These are phyloP conservation scores for Lithobates pipiens DNA, from an alignment of 2,797 vertebrate genomes.

Conservation along the genomic window DNA sequence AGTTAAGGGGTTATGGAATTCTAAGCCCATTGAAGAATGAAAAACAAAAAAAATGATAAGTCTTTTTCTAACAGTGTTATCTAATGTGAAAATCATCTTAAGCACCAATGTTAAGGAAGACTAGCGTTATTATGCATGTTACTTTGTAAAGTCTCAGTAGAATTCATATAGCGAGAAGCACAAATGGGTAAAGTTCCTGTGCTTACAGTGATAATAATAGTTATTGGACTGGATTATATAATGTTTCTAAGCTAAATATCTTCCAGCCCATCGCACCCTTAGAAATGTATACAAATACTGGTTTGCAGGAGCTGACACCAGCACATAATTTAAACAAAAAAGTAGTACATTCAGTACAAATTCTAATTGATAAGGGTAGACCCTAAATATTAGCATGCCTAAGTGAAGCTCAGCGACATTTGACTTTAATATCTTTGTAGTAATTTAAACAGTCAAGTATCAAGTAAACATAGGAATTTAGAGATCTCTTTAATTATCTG, in stretches of 20 bases:
- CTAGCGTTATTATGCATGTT: too few species aligned
- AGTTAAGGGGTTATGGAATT: too few species aligned
- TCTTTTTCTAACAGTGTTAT: background rate
- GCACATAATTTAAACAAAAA: constrained; percentile 3
- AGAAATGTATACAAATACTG: background rate
- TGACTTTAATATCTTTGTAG: constrained; percentile 52
- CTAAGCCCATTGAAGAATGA: too few species aligned
- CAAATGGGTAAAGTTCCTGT: background rate
- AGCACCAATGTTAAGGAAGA: too few species aligned
- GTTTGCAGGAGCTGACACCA: constrained; percentile 8
- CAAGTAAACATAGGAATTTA: constrained; percentile 48
- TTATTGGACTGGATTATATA: constrained; percentile 36
- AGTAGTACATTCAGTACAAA: constrained; percentile 2
- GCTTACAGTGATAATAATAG: constrained; percentile 34
- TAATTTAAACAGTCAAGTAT: constrained; percentile 56
- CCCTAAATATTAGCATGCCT: constrained; percentile 46
- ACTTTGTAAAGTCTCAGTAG: background rate
- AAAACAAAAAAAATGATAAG: too few species aligned
- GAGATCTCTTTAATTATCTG: constrained; percentile 55
- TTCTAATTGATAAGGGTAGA: constrained; percentile 20
- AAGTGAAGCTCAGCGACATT: constrained; percentile 32
- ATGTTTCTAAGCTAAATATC: constrained; percentile 37
- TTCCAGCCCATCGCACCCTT: constrained; percentile 23
- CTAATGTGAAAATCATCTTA: too few species aligned
- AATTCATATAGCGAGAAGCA: background rate